Percentiles rank a stretch among this genome's conserved stretches.
Conservation (phyloP, 2,113 vertebrate species). For the Thunnus maccoyii region DNA sequence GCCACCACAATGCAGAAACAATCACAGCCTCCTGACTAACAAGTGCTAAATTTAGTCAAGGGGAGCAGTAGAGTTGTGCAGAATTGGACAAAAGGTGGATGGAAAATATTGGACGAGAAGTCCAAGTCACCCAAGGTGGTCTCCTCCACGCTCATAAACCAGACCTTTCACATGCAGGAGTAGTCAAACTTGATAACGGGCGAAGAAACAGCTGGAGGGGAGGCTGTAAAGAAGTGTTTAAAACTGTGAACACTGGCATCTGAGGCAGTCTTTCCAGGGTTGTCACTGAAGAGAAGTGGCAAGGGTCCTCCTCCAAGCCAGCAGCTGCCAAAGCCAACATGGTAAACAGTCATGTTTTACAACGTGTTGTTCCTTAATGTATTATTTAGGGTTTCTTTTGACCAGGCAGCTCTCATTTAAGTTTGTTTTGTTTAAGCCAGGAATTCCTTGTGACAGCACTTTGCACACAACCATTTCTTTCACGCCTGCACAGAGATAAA, state of each 20-base stretch:
- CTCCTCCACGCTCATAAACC: slow-evolving; percentile 47
- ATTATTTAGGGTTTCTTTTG: slow-evolving; percentile 65
- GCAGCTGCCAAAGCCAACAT: slow-evolving; percentile 50
- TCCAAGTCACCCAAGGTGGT: slow-evolving; percentile 55
- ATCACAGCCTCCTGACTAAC: slow-evolving; percentile 13
- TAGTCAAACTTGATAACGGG: slow-evolving; percentile 54
- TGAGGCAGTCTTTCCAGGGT: slow-evolving; percentile 32
- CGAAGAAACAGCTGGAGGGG: slow-evolving; percentile 24
- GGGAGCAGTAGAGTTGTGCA: neutral
- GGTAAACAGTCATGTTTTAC: slow-evolving; percentile 62
- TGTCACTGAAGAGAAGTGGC: slow-evolving; percentile 40
- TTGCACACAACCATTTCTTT: slow-evolving; percentile 66
- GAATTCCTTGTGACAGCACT: slow-evolving; percentile 69
- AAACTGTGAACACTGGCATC: slow-evolving; percentile 29
- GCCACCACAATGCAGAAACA: neutral
- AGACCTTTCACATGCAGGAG: slow-evolving; percentile 14
- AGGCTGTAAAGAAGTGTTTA: slow-evolving; percentile 30
- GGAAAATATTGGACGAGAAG: slow-evolving; percentile 59
- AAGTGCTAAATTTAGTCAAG: slow-evolving; percentile 30
- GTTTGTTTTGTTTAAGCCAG: slow-evolving; percentile 66
- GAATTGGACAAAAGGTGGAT: slow-evolving; percentile 50
- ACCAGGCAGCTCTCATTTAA: slow-evolving; percentile 55
- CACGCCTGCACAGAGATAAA: slow-evolving; percentile 65
- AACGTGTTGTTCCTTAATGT: slow-evolving; percentile 55
- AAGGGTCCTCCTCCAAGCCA: slow-evolving; percentile 15